These are phyloP conservation scores for Mythimna lalbum DNA, from an alignment of 2,888 invertebrate species.

Conservation along the genomic window DNA sequence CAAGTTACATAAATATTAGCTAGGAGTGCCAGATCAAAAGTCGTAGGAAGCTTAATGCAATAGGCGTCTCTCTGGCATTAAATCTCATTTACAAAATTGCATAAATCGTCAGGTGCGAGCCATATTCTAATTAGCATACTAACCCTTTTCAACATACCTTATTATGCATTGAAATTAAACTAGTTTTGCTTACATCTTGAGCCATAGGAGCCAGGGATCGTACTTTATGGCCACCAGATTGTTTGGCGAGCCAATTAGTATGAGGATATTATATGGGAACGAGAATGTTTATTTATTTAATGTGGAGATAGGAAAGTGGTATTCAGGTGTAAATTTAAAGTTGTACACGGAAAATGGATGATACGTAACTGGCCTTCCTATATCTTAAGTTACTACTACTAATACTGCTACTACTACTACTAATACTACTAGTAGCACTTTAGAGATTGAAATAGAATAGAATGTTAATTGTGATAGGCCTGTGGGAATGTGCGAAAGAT, in stretches of 20 bases:
- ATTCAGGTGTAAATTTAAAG: background rate
- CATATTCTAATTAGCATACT: constrained; percentile 49
- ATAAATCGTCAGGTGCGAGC: constrained; percentile 38
- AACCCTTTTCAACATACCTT: constrained; percentile 55
- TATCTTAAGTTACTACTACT: background rate
- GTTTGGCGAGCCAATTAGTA: constrained; percentile 29
- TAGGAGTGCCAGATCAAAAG: background rate
- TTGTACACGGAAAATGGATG: background rate
- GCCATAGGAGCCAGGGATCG: constrained; percentile 22
- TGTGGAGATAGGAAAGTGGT: constrained; percentile 27
- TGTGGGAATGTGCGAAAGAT: no score
- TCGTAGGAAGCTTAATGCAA: background rate
- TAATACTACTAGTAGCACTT: background rate
- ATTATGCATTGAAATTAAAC: constrained; percentile 59
- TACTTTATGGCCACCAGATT: constrained; percentile 28
- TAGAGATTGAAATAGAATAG: background rate
- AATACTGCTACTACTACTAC: no score
- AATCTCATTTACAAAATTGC: constrained; percentile 31
- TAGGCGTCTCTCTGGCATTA: background rate
- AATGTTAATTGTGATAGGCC: no score
- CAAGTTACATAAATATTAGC: background rate
- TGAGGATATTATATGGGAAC: constrained; percentile 25
- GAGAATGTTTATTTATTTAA: constrained; percentile 22
- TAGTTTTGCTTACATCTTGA: constrained; percentile 41
- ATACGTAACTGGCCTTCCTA: background rate